A percentile compares a stretch with the other conserved stretches of the same genome.
These are phyloP conservation scores for Macquaria australasica DNA, from an alignment of 2,113 vertebrate species.

Conservation along the genomic window DNA sequence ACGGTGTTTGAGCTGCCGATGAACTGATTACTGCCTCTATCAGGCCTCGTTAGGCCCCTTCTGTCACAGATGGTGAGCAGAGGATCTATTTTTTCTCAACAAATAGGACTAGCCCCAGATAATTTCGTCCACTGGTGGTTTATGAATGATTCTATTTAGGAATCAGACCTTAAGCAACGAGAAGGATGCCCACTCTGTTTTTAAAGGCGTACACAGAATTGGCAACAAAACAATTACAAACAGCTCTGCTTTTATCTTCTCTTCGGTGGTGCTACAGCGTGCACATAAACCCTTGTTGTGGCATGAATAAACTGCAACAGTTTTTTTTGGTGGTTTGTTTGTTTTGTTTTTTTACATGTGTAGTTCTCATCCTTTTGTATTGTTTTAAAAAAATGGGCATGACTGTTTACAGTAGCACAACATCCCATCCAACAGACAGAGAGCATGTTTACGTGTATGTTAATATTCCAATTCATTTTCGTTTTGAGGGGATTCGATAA, in stretches of 20 bases:
- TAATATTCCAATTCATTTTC: constrained; percentile 24
- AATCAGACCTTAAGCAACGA: constrained; percentile 35
- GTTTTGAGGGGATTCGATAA: neutral
- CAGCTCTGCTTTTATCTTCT: constrained; percentile 19
- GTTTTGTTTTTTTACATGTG: neutral
- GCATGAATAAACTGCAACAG: constrained; percentile 46
- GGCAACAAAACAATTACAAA: neutral
- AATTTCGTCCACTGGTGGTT: constrained; percentile 20
- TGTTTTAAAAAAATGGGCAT: constrained; percentile 25
- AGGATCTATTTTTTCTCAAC: constrained; percentile 41
- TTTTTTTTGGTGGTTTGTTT: constrained; percentile 7
- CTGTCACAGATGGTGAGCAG: constrained; percentile 61
- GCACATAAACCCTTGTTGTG: constrained; percentile 38
- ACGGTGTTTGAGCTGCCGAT: constrained; percentile 38
- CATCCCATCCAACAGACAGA: constrained; percentile 9
- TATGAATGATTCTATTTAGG: constrained; percentile 48
- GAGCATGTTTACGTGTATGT: constrained; percentile 41
- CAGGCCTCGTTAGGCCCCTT: constrained; percentile 49
- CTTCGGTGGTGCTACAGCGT: constrained; percentile 13
- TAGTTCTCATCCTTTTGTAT: constrained; percentile 26
- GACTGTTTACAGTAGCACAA: constrained; percentile 44
- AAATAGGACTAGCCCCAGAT: constrained; percentile 68
- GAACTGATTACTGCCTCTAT: constrained; percentile 58
- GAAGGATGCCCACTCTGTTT: constrained; percentile 1
- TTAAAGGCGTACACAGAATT: constrained; percentile 4